Percentiles rank a stretch among this genome's conserved stretches.
phyloP scores from a whole-genome alignment of 2,888 invertebrate species.

The Drosophila subquinaria region DNA sequence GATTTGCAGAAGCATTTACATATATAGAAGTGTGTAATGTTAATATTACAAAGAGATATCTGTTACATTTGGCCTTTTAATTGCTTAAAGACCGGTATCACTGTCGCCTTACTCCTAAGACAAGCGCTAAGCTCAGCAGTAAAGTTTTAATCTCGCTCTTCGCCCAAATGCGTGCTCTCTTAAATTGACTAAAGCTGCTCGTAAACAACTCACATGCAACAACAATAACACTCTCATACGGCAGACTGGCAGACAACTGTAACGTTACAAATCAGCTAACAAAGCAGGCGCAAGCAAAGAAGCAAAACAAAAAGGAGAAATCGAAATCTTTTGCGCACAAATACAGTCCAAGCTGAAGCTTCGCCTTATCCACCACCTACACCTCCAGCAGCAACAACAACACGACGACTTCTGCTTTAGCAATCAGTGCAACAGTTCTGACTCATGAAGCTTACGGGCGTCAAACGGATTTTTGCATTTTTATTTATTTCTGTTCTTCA shows the following conservation, averaged over 20 bases:
- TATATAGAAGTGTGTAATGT: not conserved
- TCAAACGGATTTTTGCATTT: conserved; percentile 79
- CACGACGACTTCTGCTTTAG: conserved; percentile 34
- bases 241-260: conserved; percentile 32
- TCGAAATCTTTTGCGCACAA: conserved; percentile 61
- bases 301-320: conserved; percentile 65
- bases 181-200: conserved; percentile 40
- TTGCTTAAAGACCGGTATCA: not conserved
- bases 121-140: conserved; percentile 15
- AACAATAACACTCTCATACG: conserved; percentile 24
- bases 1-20: not conserved
- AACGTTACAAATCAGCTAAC: conserved; percentile 59
- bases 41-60: too few species aligned
- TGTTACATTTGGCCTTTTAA: too few species aligned
- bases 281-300: conserved; percentile 64
- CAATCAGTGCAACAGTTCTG: conserved; percentile 76
- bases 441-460: conserved; percentile 75
- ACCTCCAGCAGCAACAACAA: conserved; percentile 9
- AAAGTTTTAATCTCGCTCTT: conserved; percentile 42
- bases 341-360: conserved; percentile 48
- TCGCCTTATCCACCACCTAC: conserved; percentile 7
- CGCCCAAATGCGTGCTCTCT: conserved; percentile 39
- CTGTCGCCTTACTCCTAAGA: conserved; percentile 13
- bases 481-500: conserved; percentile 50
- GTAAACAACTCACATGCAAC: conserved; percentile 45